Base-by-base conservation (phyloP, 2,113 vertebrate genomes). In the Pygoscelis antarcticus region DNA sequence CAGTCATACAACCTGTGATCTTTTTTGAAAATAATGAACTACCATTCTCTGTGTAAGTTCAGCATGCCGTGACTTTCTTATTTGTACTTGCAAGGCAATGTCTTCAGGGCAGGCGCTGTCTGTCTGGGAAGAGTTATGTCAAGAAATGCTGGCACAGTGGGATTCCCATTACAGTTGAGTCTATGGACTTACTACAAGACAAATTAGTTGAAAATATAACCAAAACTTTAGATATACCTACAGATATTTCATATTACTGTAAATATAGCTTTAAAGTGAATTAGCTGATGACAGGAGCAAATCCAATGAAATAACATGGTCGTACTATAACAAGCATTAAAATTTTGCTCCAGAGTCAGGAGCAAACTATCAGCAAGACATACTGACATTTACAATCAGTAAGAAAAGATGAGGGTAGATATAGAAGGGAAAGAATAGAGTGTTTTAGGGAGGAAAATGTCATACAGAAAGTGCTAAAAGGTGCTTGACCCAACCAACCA, bases 1-100 rank as follows among this genome's bases (percentile, higher is more conserved):
- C 66, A 30, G 21, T 11, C 40, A 6, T 6, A 21, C 1, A 1
- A 38, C 2, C 46, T 52, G 23, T 2, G 29, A 27, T 26, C 42
- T 58, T 44, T 52, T 52, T 4, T 29, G 36, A 70, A 49, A 86
- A 79, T 62, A 80, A 57, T 15, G 21, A 93, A 51, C 3, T 38
- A 11, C 7, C 22, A 6, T 65, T 61, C 25, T 13, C 55, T 42
- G 38, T 7, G 4, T 30, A 34, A 32, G 32, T 38, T 36, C 30
- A 81, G 58, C 26, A 38, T 3, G 2, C 10, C 4, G 0, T 13
- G 38, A 40, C 16, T 72, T 49, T 32, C 70, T 38, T 36, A 3
- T 16, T 52, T 83, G 11, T 40, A 11, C 23, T 80, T 51, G 26
- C 7, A 20, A 46, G 18, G 15, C 9, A 38, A 46, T 2, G 13